phyloP scores from a whole-genome alignment of 2,113 vertebrate genomes.

The Dascyllus trimaculatus region DNA sequence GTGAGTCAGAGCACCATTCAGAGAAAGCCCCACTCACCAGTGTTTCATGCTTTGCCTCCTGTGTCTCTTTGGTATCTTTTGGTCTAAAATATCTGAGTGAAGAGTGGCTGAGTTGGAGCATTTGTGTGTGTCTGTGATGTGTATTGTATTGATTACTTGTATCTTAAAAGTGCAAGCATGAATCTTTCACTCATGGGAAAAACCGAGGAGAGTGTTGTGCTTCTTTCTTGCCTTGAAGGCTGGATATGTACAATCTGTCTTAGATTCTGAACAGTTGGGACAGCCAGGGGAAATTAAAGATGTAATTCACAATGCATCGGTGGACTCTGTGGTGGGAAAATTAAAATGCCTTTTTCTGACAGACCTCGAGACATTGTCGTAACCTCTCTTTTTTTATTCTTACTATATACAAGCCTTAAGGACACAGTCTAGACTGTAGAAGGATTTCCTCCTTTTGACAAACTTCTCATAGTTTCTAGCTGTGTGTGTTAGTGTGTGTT shows the following conservation, averaged over 20 bases:
- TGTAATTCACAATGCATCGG: slow-evolving; percentile 42
- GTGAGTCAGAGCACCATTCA: slow-evolving; percentile 7
- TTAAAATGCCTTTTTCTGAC: slow-evolving; percentile 15
- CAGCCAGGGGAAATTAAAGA: slow-evolving; percentile 53
- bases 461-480: neutral
- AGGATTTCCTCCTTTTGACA: slow-evolving; percentile 18
- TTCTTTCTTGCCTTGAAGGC: slow-evolving; percentile 33
- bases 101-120: neutral
- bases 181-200: slow-evolving; percentile 43
- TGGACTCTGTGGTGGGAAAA: slow-evolving; percentile 12
- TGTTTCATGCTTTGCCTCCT: slow-evolving; percentile 32
- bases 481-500: neutral
- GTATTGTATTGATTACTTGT: slow-evolving; percentile 53
- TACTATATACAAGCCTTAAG: slow-evolving; percentile 11
- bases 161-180: slow-evolving; percentile 45
- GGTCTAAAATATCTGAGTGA: slow-evolving; percentile 28
- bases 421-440: slow-evolving; percentile 1
- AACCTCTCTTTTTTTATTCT: slow-evolving; percentile 19
- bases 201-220: slow-evolving; percentile 8
- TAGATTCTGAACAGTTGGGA: slow-evolving; percentile 13
- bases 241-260: slow-evolving; percentile 33
- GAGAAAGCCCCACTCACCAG: slow-evolving; percentile 2
- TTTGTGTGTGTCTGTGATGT: slow-evolving; percentile 14
- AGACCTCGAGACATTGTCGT: slow-evolving; percentile 16
- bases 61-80: slow-evolving; percentile 26